Conservation (phyloP, 2,113 vertebrate species). For the Galbula dea region DNA sequence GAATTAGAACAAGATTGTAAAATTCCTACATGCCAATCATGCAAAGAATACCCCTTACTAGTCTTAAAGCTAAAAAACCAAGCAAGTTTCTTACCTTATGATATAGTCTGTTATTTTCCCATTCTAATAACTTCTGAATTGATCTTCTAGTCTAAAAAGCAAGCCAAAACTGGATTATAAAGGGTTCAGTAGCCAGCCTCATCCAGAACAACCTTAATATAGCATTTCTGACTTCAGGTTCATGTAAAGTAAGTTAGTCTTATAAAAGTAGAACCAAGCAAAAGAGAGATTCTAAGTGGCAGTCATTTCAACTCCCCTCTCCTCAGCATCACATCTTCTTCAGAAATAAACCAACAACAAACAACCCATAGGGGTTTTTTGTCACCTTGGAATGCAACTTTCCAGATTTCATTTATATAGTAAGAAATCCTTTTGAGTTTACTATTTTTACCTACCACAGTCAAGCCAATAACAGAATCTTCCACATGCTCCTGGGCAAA, state of each 20-base stretch:
- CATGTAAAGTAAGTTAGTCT: background rate
- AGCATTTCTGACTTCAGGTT: background rate
- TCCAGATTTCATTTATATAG: background rate
- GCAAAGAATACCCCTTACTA: background rate
- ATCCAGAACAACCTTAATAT: background rate
- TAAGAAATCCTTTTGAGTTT: background rate
- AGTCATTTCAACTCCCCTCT: background rate
- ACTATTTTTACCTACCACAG: background rate
- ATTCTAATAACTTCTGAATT: constrained; percentile 97
- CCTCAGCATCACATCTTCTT: background rate
- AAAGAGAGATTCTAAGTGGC: background rate
- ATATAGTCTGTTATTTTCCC: constrained; percentile 98
- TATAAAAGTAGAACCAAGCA: background rate
- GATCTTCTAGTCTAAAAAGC: constrained; percentile 91
- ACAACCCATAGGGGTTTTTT: background rate
- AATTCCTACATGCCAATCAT: background rate
- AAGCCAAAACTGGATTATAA: constrained; percentile 52
- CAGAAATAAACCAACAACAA: background rate
- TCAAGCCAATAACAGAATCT: background rate
- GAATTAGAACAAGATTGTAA: background rate
- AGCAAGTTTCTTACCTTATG: constrained; percentile 86
- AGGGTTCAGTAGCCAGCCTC: background rate
- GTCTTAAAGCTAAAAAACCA: background rate
- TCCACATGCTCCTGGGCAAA: background rate
- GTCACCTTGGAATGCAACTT: background rate